Evolutionary conservation across 2,888 invertebrate genomes (phyloP), one percentile per base, ranked within the genome.

Genomic region (Hyles lineata): DNA sequence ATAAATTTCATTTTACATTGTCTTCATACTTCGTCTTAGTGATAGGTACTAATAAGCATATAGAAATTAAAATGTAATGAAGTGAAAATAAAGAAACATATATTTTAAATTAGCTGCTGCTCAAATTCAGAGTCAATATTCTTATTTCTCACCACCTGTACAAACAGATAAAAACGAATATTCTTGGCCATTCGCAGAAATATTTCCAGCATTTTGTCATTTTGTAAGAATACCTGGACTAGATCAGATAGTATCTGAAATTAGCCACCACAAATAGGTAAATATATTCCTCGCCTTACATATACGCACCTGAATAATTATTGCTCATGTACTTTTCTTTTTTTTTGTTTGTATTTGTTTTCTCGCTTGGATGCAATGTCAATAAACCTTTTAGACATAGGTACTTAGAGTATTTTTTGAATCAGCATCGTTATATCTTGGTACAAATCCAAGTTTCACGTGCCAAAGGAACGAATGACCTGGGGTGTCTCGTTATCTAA

Each of bases 361-460:
- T 32, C 61, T 7, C 55, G 23, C 2, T 9, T 8, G 5, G 25
- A 35, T 32, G 32, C 17, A 32, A 71, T 35, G 76, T 76, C 73
- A 71, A 72, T 73, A 76, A 77, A 76, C 76, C 61, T 72, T 75
- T 77, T 50, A n/a, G 55, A 71, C 43, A 63, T 32, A 23, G 21
- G 62, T 71, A 62, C 62, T 62, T 63, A 50, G 23, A 50, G 70
- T 74, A 76, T 77, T 80, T 76, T 61, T 76, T 76, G 72, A 32
- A 58, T 74, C 71, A 72, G 25, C 29, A 62, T 43, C 70, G 59
- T 58, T 73, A 72, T 73, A 35, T 70, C 72, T 92, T 92, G 92
- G 91, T 89, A 84, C 75, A 75, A 82, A 84, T 90, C 92, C 92
- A 92, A 93, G 80, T 83, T 80, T 78, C 76, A 70, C 76, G 86